These are phyloP conservation scores for Apodemia hepburni DNA, from an alignment of 2,888 invertebrate species.

Conservation along the genomic window DNA sequence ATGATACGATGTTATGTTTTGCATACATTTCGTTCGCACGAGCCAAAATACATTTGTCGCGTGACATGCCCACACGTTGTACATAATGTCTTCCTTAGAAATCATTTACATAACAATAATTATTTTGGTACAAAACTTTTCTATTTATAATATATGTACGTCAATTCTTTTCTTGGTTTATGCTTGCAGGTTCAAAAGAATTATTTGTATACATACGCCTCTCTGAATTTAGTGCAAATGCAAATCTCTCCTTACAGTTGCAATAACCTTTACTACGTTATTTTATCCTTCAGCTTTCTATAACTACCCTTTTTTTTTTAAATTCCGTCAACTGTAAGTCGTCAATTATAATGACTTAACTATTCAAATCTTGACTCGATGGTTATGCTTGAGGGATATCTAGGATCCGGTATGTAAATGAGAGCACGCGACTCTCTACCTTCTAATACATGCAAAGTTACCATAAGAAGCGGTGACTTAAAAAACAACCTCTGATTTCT, in stretches of 20 bases:
- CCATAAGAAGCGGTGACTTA: constrained; percentile 56
- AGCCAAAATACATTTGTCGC: constrained; percentile 28
- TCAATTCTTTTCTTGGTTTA: background rate
- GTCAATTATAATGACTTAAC: background rate
- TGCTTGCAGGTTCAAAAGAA: background rate
- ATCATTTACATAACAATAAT: constrained; percentile 22
- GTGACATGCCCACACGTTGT: constrained; percentile 18
- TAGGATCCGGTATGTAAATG: constrained; percentile 29
- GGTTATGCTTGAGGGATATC: constrained; percentile 5
- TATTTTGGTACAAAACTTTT: constrained; percentile 21
- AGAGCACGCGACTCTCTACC: constrained; percentile 52
- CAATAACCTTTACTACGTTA: too few relatives aligned
- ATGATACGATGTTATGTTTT: constrained; percentile 32
- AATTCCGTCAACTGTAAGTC: background rate
- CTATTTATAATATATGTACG: constrained; percentile 10
- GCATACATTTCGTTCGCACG: constrained; percentile 37
- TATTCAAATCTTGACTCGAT: constrained; percentile 7
- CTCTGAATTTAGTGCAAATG: too few relatives aligned
- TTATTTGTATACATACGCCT: background rate
- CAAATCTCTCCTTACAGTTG: too few relatives aligned
- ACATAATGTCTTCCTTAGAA: constrained; percentile 22
- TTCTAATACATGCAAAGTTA: constrained; percentile 62
- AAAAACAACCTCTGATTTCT: constrained; percentile 55
- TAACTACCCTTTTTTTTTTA: background rate
- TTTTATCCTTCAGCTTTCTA: background rate